Conservation (phyloP, 1,140 invertebrate genomes). For the Meloidogyne hapla region DNA sequence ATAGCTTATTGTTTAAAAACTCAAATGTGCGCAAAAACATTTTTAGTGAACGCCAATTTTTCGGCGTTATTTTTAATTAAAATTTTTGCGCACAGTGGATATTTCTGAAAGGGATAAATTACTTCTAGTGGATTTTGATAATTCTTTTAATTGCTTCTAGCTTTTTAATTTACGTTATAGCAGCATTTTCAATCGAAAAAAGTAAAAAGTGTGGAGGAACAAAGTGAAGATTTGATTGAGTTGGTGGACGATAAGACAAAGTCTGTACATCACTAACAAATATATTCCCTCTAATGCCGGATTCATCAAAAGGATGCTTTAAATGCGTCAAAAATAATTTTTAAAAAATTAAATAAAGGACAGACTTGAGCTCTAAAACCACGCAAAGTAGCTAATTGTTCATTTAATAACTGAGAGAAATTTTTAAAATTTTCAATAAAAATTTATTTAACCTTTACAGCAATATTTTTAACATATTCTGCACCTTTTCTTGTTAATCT, state of each 20-base stretch:
- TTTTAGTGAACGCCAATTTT: no score
- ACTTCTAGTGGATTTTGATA: background rate
- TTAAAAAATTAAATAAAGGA: constrained; percentile 4
- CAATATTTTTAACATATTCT: constrained; percentile 60
- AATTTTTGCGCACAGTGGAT: no score
- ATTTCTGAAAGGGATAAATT: no score
- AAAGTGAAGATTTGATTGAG: constrained; percentile 53
- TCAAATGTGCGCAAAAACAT: no score
- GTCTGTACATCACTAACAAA: constrained; percentile 54
- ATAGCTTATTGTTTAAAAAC: no score
- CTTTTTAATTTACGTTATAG: constrained; percentile 51
- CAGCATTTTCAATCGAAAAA: constrained; percentile 56
- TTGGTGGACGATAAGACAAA: constrained; percentile 53
- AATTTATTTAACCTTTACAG: constrained; percentile 39
- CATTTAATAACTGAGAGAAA: constrained; percentile 53
- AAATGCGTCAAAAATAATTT: constrained; percentile 3
- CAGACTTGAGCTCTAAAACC: constrained; percentile 39
- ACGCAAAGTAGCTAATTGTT: constrained; percentile 51
- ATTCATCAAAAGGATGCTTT: constrained; percentile 53
- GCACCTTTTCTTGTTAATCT: constrained; percentile 60
- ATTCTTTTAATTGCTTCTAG: background rate
- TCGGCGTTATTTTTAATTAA: no score
- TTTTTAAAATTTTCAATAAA: background rate
- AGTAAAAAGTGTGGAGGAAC: constrained; percentile 50
- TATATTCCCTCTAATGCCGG: constrained; percentile 54